Evolutionary conservation across 2,797 vertebrate genomes (phyloP), one percentile per base, ranked within the genome.

Genomic region (Xiphorhynchus erythropygius): DNA sequence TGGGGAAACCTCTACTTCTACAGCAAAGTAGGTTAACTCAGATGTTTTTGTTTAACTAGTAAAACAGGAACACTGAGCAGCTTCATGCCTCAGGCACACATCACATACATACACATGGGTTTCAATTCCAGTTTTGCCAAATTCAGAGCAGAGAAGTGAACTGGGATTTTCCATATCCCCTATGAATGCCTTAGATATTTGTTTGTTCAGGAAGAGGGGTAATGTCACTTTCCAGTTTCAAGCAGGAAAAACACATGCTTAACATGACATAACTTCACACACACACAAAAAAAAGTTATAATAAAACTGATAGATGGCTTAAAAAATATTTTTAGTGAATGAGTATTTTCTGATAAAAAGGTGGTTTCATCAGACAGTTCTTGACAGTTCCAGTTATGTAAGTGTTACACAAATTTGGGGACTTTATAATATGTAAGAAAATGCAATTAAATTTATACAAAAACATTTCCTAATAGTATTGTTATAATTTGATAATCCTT

Each of bases 1-100:
- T 92, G 19, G 30, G 65, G 70, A 92, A 81, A 76, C 33, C 50
- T 75, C 47, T 44, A 64, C 64, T 89, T 96, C 81, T 67, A 21
- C 63, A 67, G 52, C 53, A 82, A 93, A 94, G 78, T 80, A 92
- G 89, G 94, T 89, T 94, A 92, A 84, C 44, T 90, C 67, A 84
- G 62, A 33, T 78, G n/a, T 1, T 21, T 65, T 76, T 69, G 94
- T 81, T 86, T 44, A 63, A 76, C 42, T 64, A 42, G 47, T 57
- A 55, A 59, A 93, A 84, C 32, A 89, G 70, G 10, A 27, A 76
- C 63, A 73, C 57, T 69, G 77, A 69, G 70, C 86, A 92, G 84
- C 67, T 88, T 93, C 80, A 46, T 35, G 80, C 80, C 83, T 93
- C 67, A 84, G 85, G 84, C 89, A 49, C 57, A 35, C 39, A 65